phyloP scores from a whole-genome alignment of 2,797 vertebrate genomes.

The Rhinella marina region DNA sequence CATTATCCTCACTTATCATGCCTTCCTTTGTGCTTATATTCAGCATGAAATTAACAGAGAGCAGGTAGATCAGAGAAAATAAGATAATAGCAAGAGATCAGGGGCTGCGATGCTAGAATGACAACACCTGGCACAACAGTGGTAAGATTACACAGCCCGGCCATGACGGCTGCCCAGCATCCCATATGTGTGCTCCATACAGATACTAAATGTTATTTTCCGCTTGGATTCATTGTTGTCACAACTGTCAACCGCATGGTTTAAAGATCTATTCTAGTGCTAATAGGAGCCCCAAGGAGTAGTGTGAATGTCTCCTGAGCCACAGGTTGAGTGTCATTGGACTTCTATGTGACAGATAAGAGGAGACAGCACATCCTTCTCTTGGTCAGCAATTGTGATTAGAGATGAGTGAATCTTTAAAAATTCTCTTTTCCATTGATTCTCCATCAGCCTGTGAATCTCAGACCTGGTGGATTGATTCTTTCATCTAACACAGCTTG shows the following conservation, averaged over 20 bases:
- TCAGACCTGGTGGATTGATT: not conserved
- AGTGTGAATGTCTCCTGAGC: conserved; percentile 30
- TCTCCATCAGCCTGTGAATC: not conserved
- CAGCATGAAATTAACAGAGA: conserved; percentile 55
- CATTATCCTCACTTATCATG: conserved; percentile 5
- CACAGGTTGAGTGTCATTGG: conserved; percentile 49
- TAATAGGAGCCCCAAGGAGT: conserved; percentile 42
- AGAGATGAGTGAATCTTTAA: conserved; percentile 23
- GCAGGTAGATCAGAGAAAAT: conserved; percentile 46
- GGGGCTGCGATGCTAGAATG: not conserved
- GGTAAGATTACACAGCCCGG: conserved; percentile 6
- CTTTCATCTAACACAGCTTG: not conserved
- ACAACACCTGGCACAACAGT: conserved; percentile 45
- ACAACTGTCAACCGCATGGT: conserved; percentile 9
- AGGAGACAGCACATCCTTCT: conserved; percentile 30
- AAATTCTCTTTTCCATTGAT: conserved; percentile 8
- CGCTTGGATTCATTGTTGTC: conserved; percentile 27
- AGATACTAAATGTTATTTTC: conserved; percentile 40
- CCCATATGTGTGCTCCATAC: conserved; percentile 19
- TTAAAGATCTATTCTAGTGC: conserved; percentile 44
- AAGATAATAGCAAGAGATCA: conserved; percentile 51
- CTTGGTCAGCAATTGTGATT: conserved; percentile 4
- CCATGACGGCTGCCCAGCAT: conserved; percentile 13
- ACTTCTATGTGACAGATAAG: conserved; percentile 22
- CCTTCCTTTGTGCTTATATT: conserved; percentile 49